Conservation (phyloP, 2,113 vertebrate species). For the Platanista minor region DNA sequence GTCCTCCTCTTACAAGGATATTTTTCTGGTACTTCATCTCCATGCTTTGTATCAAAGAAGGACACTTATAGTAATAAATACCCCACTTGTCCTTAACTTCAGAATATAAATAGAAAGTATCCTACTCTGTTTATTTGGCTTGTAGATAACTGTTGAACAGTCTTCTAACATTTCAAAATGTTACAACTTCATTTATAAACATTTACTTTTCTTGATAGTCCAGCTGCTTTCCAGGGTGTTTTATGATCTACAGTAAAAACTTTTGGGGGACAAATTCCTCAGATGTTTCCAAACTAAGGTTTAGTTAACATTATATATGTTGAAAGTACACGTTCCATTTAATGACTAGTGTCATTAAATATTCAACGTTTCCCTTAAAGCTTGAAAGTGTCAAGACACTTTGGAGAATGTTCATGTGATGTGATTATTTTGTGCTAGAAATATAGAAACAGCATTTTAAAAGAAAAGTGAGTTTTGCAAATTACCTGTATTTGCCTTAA, state of each 20-base stretch:
- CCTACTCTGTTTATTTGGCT: background rate
- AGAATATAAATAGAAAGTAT: background rate
- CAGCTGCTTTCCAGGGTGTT: background rate
- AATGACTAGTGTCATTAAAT: background rate
- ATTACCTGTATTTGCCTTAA: constrained; percentile 30
- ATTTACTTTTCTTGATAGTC: background rate
- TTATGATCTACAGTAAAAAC: background rate
- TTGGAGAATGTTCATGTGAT: background rate
- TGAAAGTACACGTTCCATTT: background rate
- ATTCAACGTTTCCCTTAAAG: background rate
- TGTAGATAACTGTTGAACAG: background rate
- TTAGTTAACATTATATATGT: background rate
- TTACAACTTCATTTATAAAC: background rate
- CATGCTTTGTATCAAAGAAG: background rate
- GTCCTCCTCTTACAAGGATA: background rate
- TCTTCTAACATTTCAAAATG: background rate
- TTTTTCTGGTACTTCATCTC: background rate
- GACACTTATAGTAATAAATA: background rate
- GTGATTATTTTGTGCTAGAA: background rate
- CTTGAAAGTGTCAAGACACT: background rate
- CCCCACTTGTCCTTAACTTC: background rate
- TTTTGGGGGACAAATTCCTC: background rate
- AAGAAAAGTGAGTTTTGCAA: background rate
- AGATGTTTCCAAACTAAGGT: background rate
- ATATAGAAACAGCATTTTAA: background rate